Evolutionary conservation across 2,797 vertebrate genomes (phyloP).

Genomic region (Acrocephalus scirpaceus): DNA sequence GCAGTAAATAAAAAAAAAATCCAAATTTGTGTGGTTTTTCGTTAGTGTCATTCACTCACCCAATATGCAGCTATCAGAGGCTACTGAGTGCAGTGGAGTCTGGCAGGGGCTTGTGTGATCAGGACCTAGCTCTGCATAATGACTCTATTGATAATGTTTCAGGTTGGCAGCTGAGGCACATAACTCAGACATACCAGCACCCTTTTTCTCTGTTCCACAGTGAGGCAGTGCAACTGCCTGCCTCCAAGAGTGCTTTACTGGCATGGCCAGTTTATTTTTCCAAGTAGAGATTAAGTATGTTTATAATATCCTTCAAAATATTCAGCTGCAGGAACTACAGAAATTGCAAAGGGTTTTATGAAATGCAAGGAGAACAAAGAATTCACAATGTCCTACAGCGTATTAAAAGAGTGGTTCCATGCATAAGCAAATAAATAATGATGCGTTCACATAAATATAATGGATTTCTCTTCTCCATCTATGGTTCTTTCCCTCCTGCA

Average conservation of each 20-base stretch:
- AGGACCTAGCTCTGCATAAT: neutral
- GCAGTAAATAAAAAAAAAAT: neutral
- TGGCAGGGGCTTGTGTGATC: neutral
- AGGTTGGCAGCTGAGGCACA: neutral
- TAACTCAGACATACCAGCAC: neutral
- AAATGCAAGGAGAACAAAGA: slow-evolving; percentile 21
- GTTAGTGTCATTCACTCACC: neutral
- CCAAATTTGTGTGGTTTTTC: neutral
- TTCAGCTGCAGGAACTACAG: slow-evolving; percentile 1
- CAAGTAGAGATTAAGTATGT: neutral
- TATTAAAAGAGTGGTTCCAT: slow-evolving; percentile 4
- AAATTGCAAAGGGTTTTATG: neutral
- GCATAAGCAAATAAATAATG: slow-evolving; percentile 59
- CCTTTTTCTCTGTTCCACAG: neutral
- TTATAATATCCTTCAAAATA: slow-evolving; percentile 21
- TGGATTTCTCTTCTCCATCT: slow-evolving; percentile 37
- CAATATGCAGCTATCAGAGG: neutral
- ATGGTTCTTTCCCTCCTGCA: slow-evolving; percentile 13
- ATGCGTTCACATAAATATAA: slow-evolving; percentile 25
- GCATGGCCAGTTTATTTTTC: neutral
- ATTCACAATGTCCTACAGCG: neutral
- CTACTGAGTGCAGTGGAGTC: neutral
- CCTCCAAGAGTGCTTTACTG: neutral
- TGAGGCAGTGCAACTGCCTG: neutral
- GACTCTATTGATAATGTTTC: neutral